A percentile compares a stretch with the other conserved stretches of the same genome.
Evolutionary conservation across 2,797 vertebrate genomes (phyloP).

Genomic region (Sciurus carolinensis): DNA sequence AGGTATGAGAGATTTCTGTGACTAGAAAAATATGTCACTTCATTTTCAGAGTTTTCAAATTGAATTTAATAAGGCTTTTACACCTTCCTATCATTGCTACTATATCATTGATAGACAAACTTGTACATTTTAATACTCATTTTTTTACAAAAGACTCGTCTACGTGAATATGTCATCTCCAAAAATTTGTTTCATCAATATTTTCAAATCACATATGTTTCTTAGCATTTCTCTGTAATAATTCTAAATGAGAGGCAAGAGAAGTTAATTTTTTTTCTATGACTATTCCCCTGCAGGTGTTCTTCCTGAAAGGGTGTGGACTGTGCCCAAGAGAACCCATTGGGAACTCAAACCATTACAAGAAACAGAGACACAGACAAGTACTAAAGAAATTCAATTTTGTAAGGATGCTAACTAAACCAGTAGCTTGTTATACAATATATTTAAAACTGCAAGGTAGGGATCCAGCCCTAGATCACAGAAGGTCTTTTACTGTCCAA

Average conservation of each 20-base stretch:
- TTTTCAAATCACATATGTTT: conserved; percentile 35
- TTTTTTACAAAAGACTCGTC: background rate
- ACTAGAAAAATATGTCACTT: conserved; percentile 52
- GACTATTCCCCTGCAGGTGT: background rate
- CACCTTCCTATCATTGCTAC: background rate
- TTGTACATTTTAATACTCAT: background rate
- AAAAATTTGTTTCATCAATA: background rate
- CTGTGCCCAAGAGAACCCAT: background rate
- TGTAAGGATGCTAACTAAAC: background rate
- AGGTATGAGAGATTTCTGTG: conserved; percentile 31
- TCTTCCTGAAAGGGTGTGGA: background rate
- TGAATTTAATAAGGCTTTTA: conserved; percentile 34
- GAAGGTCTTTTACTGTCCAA: background rate
- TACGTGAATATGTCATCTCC: background rate
- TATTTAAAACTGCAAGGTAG: background rate
- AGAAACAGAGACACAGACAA: background rate
- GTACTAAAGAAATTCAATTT: background rate
- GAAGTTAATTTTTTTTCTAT: background rate
- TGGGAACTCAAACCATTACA: background rate
- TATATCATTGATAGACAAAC: background rate
- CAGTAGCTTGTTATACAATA: background rate
- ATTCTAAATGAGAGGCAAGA: conserved; percentile 4
- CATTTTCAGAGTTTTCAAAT: conserved; percentile 60
- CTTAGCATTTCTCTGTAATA: background rate
- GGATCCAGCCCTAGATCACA: too few species aligned